Conservation (phyloP, 2,888 invertebrate genomes). For the Mystacides longicornis region DNA sequence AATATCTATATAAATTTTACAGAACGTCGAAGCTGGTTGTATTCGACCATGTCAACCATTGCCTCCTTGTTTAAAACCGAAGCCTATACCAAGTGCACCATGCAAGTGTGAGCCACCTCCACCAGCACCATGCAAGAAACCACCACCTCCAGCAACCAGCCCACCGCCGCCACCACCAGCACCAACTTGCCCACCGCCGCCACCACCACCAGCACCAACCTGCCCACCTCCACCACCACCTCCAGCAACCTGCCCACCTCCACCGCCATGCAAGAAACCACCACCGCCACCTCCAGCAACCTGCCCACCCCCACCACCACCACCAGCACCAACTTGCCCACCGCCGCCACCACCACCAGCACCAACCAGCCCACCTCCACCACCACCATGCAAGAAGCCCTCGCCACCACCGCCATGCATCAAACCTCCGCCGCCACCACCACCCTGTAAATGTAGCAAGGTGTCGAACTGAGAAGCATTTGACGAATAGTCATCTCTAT, state of each 20-base stretch:
- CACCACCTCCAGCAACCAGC: not conserved
- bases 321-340: not conserved
- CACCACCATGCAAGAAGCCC: not conserved
- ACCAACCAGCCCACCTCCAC: not conserved
- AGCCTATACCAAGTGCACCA: no score
- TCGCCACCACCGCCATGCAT: not conserved
- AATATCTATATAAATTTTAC: no score
- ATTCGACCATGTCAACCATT: no score
- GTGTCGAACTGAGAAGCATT: no score
- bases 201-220: not conserved
- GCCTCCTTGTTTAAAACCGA: not conserved
- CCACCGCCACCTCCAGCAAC: not conserved
- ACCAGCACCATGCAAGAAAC: not conserved
- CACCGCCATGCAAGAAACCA: not conserved
- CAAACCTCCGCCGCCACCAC: not conserved
- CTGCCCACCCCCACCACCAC: not conserved
- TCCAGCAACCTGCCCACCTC: not conserved
- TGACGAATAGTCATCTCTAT: no score
- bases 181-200: not conserved
- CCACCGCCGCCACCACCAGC: not conserved
- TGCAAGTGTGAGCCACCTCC: not conserved
- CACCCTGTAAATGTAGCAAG: no score
- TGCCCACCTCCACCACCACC: not conserved
- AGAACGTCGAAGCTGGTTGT: no score
- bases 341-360: not conserved